Base-by-base conservation (phyloP, 2,797 vertebrate species). In the Pangasius mekongensis region DNA sequence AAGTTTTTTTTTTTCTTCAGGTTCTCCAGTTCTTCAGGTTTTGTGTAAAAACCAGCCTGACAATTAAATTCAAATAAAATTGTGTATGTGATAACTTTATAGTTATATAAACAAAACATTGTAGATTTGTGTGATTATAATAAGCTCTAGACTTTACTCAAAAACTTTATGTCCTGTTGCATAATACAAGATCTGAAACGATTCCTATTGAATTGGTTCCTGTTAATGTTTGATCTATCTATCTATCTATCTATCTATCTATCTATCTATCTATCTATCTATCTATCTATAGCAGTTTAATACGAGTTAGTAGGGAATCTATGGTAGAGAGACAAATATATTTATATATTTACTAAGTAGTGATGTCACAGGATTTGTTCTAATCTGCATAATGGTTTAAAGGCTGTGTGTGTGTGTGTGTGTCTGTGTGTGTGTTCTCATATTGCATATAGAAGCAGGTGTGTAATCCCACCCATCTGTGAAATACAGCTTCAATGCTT, bases 401-500 rank as follows among this genome's bases (percentile, higher is more conserved):
- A 54, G 49, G 76, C n/a, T 36, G 92, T n/a, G 43, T n/a, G 73
- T 49, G 47, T 30, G 74, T 16, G 47, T 30, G 74, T 49, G 47
- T 49, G 8, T 49, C 0, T 49, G 62, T 90, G 91, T 91, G 39
- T 86, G 64, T 89, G 66, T 86, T 49, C n/a, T 47, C 30, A 90
- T 90, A 74, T 52, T 64, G 71, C 80, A 77, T 64, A 83, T 81
- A 62, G 69, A 82, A 84, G 74, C 49, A 85, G 30, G 67, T 78
- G 39, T 87, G 77, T 64, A 73, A 71, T 91, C 80, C 39, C 56
- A 78, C 16, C 73, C 85, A 58, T 89, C 47, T 83, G 85, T 76
- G 67, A 83, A 90, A 92, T 86, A 89, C 85, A 92, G 88, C 85
- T 91, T 92, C 93, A 60, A 88, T 88, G 13, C 76, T 86, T 56